phyloP scores from a whole-genome alignment of 2,113 vertebrate species.

The Chaenogobius annularis region DNA sequence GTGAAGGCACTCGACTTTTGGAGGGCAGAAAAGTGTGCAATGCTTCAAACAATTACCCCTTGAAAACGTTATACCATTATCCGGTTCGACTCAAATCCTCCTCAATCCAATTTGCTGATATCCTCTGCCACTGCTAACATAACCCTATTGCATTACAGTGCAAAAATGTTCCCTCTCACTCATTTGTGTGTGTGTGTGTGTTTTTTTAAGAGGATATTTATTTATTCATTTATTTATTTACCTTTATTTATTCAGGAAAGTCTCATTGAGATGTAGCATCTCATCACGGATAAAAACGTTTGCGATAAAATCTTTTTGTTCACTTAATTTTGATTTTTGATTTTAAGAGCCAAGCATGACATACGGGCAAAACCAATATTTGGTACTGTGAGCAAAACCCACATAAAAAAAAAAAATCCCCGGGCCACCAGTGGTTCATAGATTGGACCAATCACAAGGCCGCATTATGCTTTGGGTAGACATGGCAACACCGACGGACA shows the following conservation, averaged over 20 bases:
- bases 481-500: too few species aligned
- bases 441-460: too few species aligned
- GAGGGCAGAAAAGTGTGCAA: not conserved
- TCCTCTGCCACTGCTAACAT: constrained; percentile 23
- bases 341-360: too few species aligned
- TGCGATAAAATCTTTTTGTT: not conserved
- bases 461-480: too few species aligned
- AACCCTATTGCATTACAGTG: constrained; percentile 4
- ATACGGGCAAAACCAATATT: not conserved
- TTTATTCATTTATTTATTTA: not conserved
- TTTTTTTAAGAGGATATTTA: not conserved
- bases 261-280: too few species aligned
- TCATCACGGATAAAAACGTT: not conserved
- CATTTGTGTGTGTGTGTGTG: not conserved
- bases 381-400: not conserved
- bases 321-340: too few species aligned
- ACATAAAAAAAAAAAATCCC: not conserved
- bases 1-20: constrained; percentile 18
- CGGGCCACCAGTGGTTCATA: too few species aligned
- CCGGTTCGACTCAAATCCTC: constrained; percentile 46
- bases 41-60: constrained; percentile 29
- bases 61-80: constrained; percentile 31
- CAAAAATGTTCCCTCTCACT: not conserved
- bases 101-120: constrained; percentile 53
- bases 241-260: too few species aligned